Evolutionary conservation across 2,113 vertebrate genomes (phyloP).

Genomic region (Thalassarche chlororhynchos): DNA sequence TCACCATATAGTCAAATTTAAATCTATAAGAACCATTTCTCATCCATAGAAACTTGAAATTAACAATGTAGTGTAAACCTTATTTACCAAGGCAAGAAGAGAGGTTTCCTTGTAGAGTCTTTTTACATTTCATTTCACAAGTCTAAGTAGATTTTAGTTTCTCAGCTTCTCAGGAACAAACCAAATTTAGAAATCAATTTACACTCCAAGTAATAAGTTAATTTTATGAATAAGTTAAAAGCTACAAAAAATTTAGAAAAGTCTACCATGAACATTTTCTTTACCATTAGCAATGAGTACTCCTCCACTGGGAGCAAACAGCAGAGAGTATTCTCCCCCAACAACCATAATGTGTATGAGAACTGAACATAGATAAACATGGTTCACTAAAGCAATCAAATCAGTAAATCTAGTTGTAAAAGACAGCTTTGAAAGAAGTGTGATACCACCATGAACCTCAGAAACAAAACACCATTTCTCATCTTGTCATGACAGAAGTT

Average conservation of each 20-base stretch:
- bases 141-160: neutral
- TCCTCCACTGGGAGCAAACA: neutral
- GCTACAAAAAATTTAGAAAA: neutral
- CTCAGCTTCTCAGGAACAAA: neutral
- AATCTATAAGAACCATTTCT: neutral
- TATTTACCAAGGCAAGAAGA: neutral
- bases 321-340: neutral
- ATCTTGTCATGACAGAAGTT: neutral
- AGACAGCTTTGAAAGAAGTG: neutral
- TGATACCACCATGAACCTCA: neutral
- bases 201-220: neutral
- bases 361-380: neutral
- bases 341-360: neutral
- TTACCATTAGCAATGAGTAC: neutral
- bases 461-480: neutral
- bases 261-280: neutral
- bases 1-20: neutral
- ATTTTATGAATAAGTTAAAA: slow-evolving; percentile 16
- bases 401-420: neutral
- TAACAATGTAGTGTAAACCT: neutral
- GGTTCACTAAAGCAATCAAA: neutral
- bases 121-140: neutral
- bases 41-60: neutral
- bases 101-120: neutral
- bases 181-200: slow-evolving; percentile 1